Conservation (phyloP, 2,797 vertebrate genomes). For the Falco berigora region DNA sequence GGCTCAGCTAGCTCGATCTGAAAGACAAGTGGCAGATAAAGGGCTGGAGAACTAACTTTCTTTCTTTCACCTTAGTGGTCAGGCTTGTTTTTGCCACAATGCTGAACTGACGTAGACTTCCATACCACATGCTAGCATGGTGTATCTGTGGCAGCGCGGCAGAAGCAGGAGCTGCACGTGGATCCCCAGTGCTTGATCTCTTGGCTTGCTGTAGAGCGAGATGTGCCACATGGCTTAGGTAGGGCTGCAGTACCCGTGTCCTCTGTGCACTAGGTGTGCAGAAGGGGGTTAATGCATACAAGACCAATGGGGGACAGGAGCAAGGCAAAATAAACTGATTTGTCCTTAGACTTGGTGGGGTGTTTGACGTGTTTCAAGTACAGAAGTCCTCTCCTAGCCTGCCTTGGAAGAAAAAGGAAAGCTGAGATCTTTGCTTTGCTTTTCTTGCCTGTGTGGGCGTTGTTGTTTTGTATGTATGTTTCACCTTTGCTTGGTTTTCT, state of each 20-base stretch:
- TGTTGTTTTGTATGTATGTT: background rate
- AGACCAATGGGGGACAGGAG: background rate
- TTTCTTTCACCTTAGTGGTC: background rate
- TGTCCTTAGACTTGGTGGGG: background rate
- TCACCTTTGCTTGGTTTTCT: background rate
- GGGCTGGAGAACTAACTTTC: background rate
- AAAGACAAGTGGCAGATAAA: background rate
- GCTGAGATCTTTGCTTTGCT: background rate
- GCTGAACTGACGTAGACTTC: background rate
- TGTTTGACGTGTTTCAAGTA: background rate
- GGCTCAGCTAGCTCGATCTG: background rate
- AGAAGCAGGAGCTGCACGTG: background rate
- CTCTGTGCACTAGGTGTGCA: background rate
- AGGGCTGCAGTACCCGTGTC: background rate
- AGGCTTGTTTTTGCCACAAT: accelerated
- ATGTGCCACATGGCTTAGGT: background rate
- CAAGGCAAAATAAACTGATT: background rate
- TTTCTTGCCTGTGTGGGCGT: background rate
- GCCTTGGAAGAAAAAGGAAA: background rate
- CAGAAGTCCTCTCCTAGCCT: background rate
- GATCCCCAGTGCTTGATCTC: background rate
- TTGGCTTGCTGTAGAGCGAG: background rate
- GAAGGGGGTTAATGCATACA: background rate
- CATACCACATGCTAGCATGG: accelerated
- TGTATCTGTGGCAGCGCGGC: background rate